phyloP scores from a whole-genome alignment of 2,888 invertebrate species.

The Anaspis maculata region DNA sequence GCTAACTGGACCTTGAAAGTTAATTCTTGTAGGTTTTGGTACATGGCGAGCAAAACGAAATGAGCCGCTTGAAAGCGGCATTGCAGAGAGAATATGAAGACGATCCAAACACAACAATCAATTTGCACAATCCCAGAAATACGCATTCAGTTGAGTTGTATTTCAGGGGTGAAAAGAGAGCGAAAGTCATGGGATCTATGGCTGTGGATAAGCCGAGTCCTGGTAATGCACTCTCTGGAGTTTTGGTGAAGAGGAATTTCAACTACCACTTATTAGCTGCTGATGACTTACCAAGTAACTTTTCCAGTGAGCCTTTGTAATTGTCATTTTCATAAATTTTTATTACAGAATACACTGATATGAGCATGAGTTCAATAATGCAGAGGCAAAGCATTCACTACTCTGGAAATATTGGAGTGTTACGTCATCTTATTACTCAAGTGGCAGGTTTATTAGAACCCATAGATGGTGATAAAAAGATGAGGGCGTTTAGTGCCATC shows the following conservation, averaged over 20 bases:
- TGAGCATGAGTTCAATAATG: slow-evolving; percentile 86
- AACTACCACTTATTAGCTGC: slow-evolving; percentile 94
- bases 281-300: slow-evolving; percentile 76
- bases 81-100: slow-evolving; percentile 89
- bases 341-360: slow-evolving; percentile 81
- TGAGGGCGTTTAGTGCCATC: slow-evolving; percentile 75
- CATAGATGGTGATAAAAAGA: slow-evolving; percentile 59
- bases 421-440: slow-evolving; percentile 69
- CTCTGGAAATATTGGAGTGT: slow-evolving; percentile 61
- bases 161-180: slow-evolving; percentile 96
- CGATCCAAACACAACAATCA: slow-evolving; percentile 70
- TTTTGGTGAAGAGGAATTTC: slow-evolving; percentile 94
- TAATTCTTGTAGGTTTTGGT: slow-evolving; percentile 63
- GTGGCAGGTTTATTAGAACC: slow-evolving; percentile 68
- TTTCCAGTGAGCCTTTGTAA: too few species aligned
- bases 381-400: slow-evolving; percentile 90
- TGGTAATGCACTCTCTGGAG: slow-evolving; percentile 76
- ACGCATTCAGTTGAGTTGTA: slow-evolving; percentile 88
- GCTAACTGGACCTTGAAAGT: slow-evolving; percentile 1
- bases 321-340: slow-evolving; percentile 14
- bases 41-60: slow-evolving; percentile 98
- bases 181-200: slow-evolving; percentile 92
- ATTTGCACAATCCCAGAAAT: slow-evolving; percentile 93
- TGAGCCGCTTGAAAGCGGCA: slow-evolving; percentile 92
- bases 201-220: slow-evolving; percentile 76